Conservation (phyloP, 2,113 vertebrate species). For the Etia nguti region DNA sequence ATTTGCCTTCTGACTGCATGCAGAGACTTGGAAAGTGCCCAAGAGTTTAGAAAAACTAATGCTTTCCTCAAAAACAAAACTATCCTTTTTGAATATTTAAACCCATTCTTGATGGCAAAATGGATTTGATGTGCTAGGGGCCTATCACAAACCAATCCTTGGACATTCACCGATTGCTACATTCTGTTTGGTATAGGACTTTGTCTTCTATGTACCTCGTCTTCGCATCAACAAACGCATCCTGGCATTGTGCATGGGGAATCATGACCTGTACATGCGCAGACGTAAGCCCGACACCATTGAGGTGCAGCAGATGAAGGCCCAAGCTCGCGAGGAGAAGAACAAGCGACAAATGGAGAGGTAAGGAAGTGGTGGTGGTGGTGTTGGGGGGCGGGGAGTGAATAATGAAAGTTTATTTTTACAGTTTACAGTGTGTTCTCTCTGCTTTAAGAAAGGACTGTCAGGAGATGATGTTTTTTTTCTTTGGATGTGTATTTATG, state of each 20-base stretch:
- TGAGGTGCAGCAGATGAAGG: constrained; percentile 99
- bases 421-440: constrained; percentile 56
- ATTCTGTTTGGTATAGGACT: constrained; percentile 76
- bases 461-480: constrained; percentile 38
- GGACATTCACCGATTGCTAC: neutral
- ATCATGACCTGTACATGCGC: constrained; percentile 97
- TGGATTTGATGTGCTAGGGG: neutral
- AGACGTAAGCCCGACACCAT: constrained; percentile 96
- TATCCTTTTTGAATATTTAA: neutral
- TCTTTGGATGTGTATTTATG: constrained; percentile 52
- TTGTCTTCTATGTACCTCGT: constrained; percentile 94
- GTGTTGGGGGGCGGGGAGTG: accelerated
- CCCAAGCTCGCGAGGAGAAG: constrained; percentile 95
- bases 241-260: constrained; percentile 97
- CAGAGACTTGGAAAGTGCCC: neutral
- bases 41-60: neutral
- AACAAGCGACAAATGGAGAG: constrained; percentile 92
- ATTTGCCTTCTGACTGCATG: neutral
- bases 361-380: constrained; percentile 55
- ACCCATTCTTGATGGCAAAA: neutral
- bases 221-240: constrained; percentile 98
- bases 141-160: neutral
- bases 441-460: constrained; percentile 43
- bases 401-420: neutral
- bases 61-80: neutral